Evolutionary conservation across 2,888 invertebrate genomes (phyloP), one percentile per base, ranked within the genome.

Genomic region (Epiblema foenella): DNA sequence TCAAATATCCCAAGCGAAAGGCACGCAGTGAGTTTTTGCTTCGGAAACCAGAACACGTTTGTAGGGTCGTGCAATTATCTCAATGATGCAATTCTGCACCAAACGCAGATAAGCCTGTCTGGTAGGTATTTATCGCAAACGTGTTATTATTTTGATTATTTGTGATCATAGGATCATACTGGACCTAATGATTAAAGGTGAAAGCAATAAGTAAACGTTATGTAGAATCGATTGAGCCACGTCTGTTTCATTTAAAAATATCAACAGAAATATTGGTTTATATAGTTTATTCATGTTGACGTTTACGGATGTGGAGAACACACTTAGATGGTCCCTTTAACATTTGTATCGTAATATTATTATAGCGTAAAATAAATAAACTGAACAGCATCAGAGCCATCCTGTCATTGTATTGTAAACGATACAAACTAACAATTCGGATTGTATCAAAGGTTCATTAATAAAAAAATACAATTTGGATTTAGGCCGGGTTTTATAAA

Each of bases 21-120:
- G 37, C 24, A 39, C 29, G 33, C 7, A 5, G 24, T 52, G 10
- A 9, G 42, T n/a, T 33, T 65, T 59, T 52, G 42, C 29, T 5
- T 49, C 24, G 10, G 60, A 46, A 62, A 11, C 68, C 69, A 73
- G 71, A 65, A 68, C 75, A 60, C 72, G 68, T 58, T 73, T 68
- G 59, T 67, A 24, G 67, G 54, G 72, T 67, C 60, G 70, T 73
- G 72, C 73, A 75, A 77, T 79, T 78, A 77, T 71, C 67, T 77
- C 74, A 77, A 83, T 86, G 88, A 88, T 87, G 88, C 85, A 89
- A 89, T 82, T 82, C 79, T 74, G 74, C 74, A 74, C 70, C 75
- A 76, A 73, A 46, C 75, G 75, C 75, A 75, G 79, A 82, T 83
- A 84, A 83, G 81, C 81, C 79, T 70, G 75, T 74, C 73, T 71